These are phyloP conservation scores for Pyrrhia umbra DNA, from an alignment of 2,888 invertebrate species.

Conservation along the genomic window DNA sequence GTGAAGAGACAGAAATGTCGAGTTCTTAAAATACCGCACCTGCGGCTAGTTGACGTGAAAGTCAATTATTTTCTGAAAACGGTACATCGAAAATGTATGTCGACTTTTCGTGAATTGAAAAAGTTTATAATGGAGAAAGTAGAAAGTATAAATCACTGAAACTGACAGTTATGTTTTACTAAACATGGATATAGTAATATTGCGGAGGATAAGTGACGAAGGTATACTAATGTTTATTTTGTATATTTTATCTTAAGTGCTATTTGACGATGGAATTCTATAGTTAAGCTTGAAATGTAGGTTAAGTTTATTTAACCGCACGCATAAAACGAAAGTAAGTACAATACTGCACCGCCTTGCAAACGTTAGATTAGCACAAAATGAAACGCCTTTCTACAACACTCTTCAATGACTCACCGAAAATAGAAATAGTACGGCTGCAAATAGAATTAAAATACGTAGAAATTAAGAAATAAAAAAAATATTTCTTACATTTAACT, in stretches of 20 bases:
- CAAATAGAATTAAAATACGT: neutral
- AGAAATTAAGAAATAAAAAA: neutral
- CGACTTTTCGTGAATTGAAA: constrained; percentile 16
- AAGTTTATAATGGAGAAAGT: constrained; percentile 20
- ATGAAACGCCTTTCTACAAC: constrained; percentile 9
- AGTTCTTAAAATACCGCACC: neutral
- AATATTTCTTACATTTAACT: constrained; percentile 46
- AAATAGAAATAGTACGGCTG: neutral
- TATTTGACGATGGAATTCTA: neutral
- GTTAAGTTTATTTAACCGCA: constrained; percentile 16
- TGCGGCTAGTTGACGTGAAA: constrained; percentile 14
- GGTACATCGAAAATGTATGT: neutral
- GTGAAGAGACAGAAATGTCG: neutral
- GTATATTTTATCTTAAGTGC: neutral
- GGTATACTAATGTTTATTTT: neutral
- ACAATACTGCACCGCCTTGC: neutral
- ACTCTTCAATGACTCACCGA: constrained; percentile 18
- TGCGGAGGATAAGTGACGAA: neutral
- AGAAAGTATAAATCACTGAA: constrained; percentile 5
- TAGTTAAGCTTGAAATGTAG: constrained; percentile 19
- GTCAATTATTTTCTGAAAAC: constrained; percentile 12
- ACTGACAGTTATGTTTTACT: neutral
- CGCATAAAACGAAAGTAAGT: constrained; percentile 29
- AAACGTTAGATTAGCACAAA: constrained; percentile 10
- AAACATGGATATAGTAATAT: neutral